phyloP scores from a whole-genome alignment of 2,888 invertebrate genomes.

The Chymomyza fuscimana region DNA sequence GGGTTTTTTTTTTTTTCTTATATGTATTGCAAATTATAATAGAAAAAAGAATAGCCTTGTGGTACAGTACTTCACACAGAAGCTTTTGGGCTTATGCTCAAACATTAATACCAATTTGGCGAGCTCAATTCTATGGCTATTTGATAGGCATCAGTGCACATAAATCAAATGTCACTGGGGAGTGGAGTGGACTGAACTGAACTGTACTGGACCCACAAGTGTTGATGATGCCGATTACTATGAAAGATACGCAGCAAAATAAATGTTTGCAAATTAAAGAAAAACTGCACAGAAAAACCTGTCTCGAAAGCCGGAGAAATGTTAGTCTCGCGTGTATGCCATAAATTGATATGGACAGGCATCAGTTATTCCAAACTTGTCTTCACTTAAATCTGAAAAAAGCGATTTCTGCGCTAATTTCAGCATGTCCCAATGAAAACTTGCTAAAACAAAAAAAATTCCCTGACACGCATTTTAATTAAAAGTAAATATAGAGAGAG shows the following conservation, averaged over 20 bases:
- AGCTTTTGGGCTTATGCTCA: background rate
- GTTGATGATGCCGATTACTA: background rate
- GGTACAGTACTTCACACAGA: background rate
- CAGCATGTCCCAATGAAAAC: slow-evolving; percentile 23
- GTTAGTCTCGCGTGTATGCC: slow-evolving; percentile 6
- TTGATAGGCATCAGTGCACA: slow-evolving; percentile 4
- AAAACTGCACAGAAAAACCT: background rate
- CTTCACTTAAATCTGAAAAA: slow-evolving; percentile 49
- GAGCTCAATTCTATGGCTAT: background rate
- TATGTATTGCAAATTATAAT: background rate
- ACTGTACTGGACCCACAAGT: background rate
- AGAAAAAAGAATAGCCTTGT: background rate
- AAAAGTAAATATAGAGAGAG: slow-evolving; percentile 61
- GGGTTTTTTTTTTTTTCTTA: background rate
- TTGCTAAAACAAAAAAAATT: slow-evolving; percentile 33
- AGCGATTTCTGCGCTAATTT: slow-evolving; percentile 48
- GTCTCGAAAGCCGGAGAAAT: slow-evolving; percentile 12
- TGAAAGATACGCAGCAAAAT: background rate
- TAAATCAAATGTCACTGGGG: slow-evolving; percentile 1
- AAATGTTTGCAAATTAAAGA: background rate
- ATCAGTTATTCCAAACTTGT: slow-evolving; percentile 57
- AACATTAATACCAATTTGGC: slow-evolving; percentile 1
- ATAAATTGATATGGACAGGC: slow-evolving; percentile 21
- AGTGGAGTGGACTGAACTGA: too few species aligned
- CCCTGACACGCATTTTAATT: slow-evolving; percentile 73